Evolutionary conservation across 2,888 invertebrate species (phyloP).

Genomic region (Drosophila cognata): DNA sequence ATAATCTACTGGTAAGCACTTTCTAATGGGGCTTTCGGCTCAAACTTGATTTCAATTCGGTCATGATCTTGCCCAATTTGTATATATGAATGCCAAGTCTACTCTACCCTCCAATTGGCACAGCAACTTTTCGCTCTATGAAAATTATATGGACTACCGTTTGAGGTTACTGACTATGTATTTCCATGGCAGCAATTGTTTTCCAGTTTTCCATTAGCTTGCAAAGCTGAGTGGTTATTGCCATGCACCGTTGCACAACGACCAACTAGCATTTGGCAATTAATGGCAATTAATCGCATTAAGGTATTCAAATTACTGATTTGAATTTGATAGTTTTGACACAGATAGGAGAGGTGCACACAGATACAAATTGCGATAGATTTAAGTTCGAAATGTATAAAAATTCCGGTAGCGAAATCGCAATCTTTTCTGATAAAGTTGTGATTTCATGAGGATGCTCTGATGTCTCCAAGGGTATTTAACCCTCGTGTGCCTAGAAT

Average conservation of each 20-base stretch:
- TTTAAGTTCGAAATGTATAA: neutral
- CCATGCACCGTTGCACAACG: neutral
- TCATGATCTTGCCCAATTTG: neutral
- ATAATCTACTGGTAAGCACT: neutral
- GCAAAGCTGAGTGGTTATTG: neutral
- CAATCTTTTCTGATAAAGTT: neutral
- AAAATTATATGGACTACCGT: neutral
- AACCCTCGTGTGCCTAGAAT: neutral
- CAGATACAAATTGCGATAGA: neutral
- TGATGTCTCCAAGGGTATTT: neutral
- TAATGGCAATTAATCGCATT: neutral
- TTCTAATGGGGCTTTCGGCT: too few species aligned
- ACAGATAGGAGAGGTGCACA: neutral
- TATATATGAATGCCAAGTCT: neutral
- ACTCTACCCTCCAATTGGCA: neutral
- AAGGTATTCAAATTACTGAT: neutral
- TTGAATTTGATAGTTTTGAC: neutral
- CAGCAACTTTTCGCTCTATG: neutral
- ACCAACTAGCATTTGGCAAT: neutral
- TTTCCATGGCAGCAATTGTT: neutral
- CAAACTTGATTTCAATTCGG: neutral
- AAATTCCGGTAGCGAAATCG: neutral
- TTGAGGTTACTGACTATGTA: neutral
- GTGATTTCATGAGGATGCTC: neutral
- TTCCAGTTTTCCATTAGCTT: neutral